Evolutionary conservation across 2,113 vertebrate species (phyloP).

Genomic region (Ramphastos sulfuratus): DNA sequence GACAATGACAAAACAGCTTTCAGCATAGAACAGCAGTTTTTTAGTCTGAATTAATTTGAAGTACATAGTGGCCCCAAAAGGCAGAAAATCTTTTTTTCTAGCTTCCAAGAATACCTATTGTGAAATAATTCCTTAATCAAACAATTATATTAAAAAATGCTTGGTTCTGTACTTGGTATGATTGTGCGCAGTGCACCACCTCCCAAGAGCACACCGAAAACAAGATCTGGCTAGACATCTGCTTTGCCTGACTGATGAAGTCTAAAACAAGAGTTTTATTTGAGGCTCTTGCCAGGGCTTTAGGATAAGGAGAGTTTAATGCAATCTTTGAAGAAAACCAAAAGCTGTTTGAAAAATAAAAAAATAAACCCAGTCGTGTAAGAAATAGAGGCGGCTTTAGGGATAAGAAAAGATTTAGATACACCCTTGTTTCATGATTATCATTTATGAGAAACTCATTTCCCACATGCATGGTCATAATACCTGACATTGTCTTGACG

Average conservation of each 20-base stretch:
- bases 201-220: not conserved
- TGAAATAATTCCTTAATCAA: not conserved
- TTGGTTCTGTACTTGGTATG: not conserved
- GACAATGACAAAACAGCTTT: not conserved
- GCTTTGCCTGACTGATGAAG: not conserved
- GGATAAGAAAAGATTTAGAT: constrained; percentile 76
- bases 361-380: constrained; percentile 37
- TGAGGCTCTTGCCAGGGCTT: not conserved
- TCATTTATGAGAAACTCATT: constrained; percentile 52
- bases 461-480: not conserved
- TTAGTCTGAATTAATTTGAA: not conserved
- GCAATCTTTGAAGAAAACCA: constrained; percentile 26
- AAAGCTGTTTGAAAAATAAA: constrained; percentile 46
- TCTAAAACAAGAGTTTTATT: not conserved
- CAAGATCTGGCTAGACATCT: not conserved
- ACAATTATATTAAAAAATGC: not conserved
- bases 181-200: not conserved
- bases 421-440: constrained; percentile 57
- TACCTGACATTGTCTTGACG: constrained; percentile 7
- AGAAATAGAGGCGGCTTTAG: constrained; percentile 72
- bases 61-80: not conserved
- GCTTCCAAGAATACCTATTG: not conserved
- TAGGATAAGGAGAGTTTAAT: constrained; percentile 42
- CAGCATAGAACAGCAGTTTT: not conserved
- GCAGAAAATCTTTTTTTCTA: not conserved